Evolutionary conservation across 2,797 vertebrate genomes (phyloP), one percentile per base, ranked within the genome.

Genomic region (Phalloptychus januarius): DNA sequence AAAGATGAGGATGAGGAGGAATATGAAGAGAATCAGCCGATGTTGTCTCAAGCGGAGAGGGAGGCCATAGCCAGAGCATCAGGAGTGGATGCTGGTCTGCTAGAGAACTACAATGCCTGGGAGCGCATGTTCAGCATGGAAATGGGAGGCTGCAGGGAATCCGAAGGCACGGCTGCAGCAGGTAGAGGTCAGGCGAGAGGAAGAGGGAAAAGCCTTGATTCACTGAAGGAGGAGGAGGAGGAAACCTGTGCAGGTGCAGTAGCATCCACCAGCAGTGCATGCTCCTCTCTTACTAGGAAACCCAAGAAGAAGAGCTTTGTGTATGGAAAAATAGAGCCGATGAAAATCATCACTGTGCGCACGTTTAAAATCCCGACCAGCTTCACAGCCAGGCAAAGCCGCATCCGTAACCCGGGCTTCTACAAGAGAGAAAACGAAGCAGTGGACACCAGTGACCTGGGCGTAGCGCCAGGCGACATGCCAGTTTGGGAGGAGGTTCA

Each of bases 71-170:
- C 96, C 42, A 95, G 93, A 75, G 91, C 87, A 75, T 93, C 95
- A 72, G 90, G 79, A 15, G 76, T 96, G 82, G 88, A 96, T 71
- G 80, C 77, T 25, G 54, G 79, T 4, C 12, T 83, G 16, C 82
- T 97, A 36, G 87, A 84, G 3, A 96, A 86, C 87, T 99, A 97
- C 90, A 94, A 79, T 2, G 76, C 90, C 71, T 99, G 97, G 96
- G 98, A 99, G 90, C 94, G 89, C 6, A 98, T 99, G 86, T 99
- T 99, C 90, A 98, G 95, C 85, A 99, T 97, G 96, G 98, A 97
- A 84, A 95, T 93, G 63, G 93, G 94, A 0, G 93, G 95, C 69
- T 96, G 95, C 89, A 94, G 89, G 84, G 61, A 81, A 45, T 61
- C 91, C 13, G 85, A 77, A 40, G 75, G 28, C 50, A 38, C 25